Base-by-base conservation (phyloP, 2,113 vertebrate genomes). In the Ammospiza caudacuta region DNA sequence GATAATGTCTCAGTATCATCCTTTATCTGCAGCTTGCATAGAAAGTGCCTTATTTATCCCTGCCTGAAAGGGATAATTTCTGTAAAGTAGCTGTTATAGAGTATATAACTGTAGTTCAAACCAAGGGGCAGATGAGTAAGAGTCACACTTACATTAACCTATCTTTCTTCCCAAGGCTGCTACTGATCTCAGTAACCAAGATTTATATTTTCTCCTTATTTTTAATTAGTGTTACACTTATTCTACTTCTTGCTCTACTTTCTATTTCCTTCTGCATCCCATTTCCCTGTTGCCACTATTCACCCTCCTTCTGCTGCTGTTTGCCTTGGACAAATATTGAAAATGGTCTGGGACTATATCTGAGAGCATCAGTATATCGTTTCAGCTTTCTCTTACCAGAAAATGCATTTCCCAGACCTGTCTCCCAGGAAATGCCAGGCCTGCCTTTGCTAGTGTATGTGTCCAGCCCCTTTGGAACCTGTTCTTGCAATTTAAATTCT, bases 401-500 rank as follows among this genome's bases (percentile, higher is more conserved):
- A 39, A 29, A 74, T 16, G 41, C 8, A 14, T 69, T 86, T 70
- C 15, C 39, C n/a, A 70, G 39, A 87, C 46, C 3, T 59, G 24
- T 37, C 9, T 31, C 52, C 33, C n/a, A 55, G 33, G 51, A 89
- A 9, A 39, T 47, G 33, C 39, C 39, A 33, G 33, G 21, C 6
- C 63, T 58, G 15, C 9, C 46, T 63, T 11, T 47, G 29, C 19
- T 63, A 51, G 33, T 9, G 8, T 21, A 5, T 44, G 11, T 7
- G 2, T 73, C 46, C 59, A 73, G 15, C 15, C 57, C 10, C 51
- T 59, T 85, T 0, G 1, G 39, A 70, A 55, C 55, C 47, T 66
- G 9, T 51, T 83, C 41, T 52, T 57, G n/a, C 31, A 23, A 11
- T 82, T 94, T 89, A 84, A 88, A 81, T 91, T 91, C 74, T 24